Evolutionary conservation across 2,113 vertebrate species (phyloP), one percentile per base, ranked within the genome.

Genomic region (Odobenus rosmarus): DNA sequence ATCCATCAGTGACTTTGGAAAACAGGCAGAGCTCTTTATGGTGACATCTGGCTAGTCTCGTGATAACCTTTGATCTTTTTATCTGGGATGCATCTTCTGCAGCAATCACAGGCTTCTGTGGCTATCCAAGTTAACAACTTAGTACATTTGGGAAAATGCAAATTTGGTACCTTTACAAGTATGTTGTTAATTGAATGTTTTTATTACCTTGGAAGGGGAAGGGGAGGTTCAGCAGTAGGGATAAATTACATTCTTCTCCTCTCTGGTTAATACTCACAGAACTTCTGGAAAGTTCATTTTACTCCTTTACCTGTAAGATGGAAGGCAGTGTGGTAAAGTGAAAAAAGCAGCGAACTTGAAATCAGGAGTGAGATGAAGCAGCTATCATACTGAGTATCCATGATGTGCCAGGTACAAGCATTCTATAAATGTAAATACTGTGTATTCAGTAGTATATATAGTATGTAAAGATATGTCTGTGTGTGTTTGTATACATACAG

Each of bases 71-170:
- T 55, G 85, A 74, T 74, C 84, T 74, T 39, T 9, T 97, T 83
- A 91, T 85, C 77, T 71, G 93, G 85, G 36, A 92, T 9, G 5
- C 42, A 84, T 36, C 61, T 83, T 51, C 71, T 14, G 8, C 28
- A 79, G 46, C 0, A 93, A 81, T 42, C 80, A 67, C 1, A 96
- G 95, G 88, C 84, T 82, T 33, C 24, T 7, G 74, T 18, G n/a
- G 89, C 74, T 90, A 97, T 86, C 94, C 89, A 95, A 86, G 18
- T 42, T 64, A 62, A 80, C 95, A 93, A 26, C 69, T 42, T 10
- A 57, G 1, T 31, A 87, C 92, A 19, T n/a, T 62, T 49, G 76
- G 57, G 89, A 93, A 51, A 96, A 42, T 55, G 57, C 81, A 83
- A 76, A 42, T 26, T 86, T 80, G n/a, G 1, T 61, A 53, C 49